Base-by-base conservation (phyloP, 2,888 invertebrate species). In the Hydropsyche betteni region DNA sequence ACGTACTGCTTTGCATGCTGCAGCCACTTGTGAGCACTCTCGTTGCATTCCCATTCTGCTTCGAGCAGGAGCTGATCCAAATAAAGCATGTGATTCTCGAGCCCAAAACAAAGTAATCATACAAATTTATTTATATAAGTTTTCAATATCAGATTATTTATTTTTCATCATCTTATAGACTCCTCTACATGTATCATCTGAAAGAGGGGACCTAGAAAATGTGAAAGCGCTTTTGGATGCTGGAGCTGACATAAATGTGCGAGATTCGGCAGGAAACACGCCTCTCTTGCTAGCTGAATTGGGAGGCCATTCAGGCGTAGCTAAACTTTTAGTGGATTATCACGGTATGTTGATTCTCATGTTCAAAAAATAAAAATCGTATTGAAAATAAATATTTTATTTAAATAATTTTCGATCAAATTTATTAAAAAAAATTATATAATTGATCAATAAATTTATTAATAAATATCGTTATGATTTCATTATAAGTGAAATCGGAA, bases 1-100 rank as follows among this genome's bases (percentile, higher is more conserved):
- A 0, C 87, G 94, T 55, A 93, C 92, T 0, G 93, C 95, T 0
- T 85, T 95, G 33, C 95, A 95, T 84, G 94, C 95, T 0, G 94
- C 95, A 0, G 94, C 94, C 3, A 90, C 93, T 68, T 93, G 91
- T 7, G 93, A 94, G 81, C 90, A 91, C 80, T 92, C 93, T 44
- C 88, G 90, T 77, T 95, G 95, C 81, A 87, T 95, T n/a, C 85
- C 88, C 36, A 91, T 94, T 76, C 86, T 95, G 51, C 86, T 94
- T 33, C 87, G 87, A 74, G 90, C 92, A 14, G 94, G 94, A 14
- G 94, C 93, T 0, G 88, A 91, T 81, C 88, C 92, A 0, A 91
- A 93, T 81, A 89, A 91, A 1, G 86, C 88, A 10, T 92, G 92
- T 81, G 92, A 92, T 10, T 88, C 88, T 0, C 84, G 90, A 74